These are phyloP conservation scores for Podargus strigoides DNA, from an alignment of 2,797 vertebrate genomes.

Conservation along the genomic window DNA sequence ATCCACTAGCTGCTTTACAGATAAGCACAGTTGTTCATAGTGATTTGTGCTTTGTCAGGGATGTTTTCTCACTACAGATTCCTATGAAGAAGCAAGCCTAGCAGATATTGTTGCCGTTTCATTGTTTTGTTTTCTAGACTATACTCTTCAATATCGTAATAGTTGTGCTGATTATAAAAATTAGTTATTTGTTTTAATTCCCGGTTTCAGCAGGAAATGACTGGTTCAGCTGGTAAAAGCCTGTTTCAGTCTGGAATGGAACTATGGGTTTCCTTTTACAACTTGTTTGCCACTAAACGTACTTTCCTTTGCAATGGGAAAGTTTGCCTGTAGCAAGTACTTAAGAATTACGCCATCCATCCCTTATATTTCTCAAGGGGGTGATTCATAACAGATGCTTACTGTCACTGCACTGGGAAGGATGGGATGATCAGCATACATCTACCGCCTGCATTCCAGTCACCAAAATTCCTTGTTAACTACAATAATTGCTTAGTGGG, in stretches of 20 bases:
- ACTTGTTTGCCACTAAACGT: not conserved
- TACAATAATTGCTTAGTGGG: not conserved
- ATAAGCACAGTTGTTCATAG: not conserved
- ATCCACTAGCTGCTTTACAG: not conserved
- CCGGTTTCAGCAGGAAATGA: not conserved
- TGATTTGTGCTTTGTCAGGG: not conserved
- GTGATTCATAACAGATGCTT: not conserved
- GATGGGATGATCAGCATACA: not conserved
- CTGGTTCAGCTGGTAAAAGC: not conserved
- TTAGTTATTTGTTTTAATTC: not conserved
- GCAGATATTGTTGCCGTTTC: not conserved
- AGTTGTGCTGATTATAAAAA: not conserved
- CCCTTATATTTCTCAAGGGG: not conserved
- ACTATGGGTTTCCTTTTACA: not conserved
- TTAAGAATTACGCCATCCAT: not conserved
- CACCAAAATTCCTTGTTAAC: not conserved
- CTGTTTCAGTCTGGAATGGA: not conserved
- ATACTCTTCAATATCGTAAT: not conserved
- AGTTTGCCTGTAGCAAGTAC: constrained; percentile 5
- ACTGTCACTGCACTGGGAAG: not conserved
- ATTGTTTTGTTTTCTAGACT: not conserved
- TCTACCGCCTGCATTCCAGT: not conserved
- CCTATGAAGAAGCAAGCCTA: not conserved
- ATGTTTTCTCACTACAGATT: not conserved
- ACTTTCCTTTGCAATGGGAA: not conserved